Evolutionary conservation across 2,113 vertebrate genomes (phyloP).

Genomic region (western clawed frog (Xenopus tropicalis)): UCB_Xtro_10.0 CM004443.2:173696001-173696500

Average conservation of each 20-base stretch:
- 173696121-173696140: too few species aligned
- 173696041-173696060: too few species aligned
- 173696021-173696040: too few species aligned
- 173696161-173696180: too few species aligned
- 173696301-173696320: constrained; percentile 30
- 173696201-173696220: not conserved
- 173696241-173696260: not conserved
- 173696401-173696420: constrained; percentile 36
- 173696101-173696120: too few species aligned
- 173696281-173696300: constrained; percentile 26
- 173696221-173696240: constrained; percentile 1
- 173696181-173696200: not conserved
- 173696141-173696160: too few species aligned
- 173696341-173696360: constrained; percentile 33
- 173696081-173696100: too few species aligned
- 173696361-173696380: constrained; percentile 28
- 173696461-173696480: constrained; percentile 25
- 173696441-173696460: constrained; percentile 32
- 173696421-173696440: constrained; percentile 42
- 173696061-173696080: too few species aligned
- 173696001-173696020: too few species aligned
- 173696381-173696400: constrained; percentile 36
- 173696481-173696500: constrained; percentile 30
- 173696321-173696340: constrained; percentile 30
- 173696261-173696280: constrained; percentile 22